Base-by-base conservation (phyloP, 2,888 invertebrate genomes). In the Agrochola lota region DNA sequence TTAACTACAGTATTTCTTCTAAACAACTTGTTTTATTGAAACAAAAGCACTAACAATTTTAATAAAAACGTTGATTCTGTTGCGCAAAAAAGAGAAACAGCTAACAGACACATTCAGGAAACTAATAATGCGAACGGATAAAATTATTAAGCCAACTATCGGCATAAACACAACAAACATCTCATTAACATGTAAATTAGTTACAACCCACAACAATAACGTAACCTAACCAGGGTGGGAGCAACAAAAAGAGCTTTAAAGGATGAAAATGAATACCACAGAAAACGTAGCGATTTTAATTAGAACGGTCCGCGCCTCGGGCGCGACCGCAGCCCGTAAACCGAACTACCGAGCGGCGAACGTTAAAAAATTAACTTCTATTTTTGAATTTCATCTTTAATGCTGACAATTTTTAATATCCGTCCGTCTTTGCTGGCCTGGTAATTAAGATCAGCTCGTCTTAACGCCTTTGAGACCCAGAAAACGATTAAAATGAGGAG, bases 151-250 rank as follows among this genome's bases (percentile, higher is more conserved):
- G 84, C 76, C 85, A 87, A 92, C 91, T 91, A 92, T 87, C 84
- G 82, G 81, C 81, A 85, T 81, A 91, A 91, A 91, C 90, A 92
- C 91, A 91, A 91, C 91, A 88, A 91, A 91, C 91, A 92, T 92
- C 94, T 96, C 93, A 96, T 96, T 96, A 96, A 94, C 95, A 96
- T 96, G 95, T 95, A 95, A 96, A 96, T 96, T 94, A 96, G 95
- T 95, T 93, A 92, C 94, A 93, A 87, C 93, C 94, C 94, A 94
- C 94, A 94, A 95, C 94, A 95, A 95, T 95, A 95, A 94, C 94
- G 93, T 92, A 93, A 93, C 90, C 92, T 91, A 93, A 94, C 94
- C 94, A 92, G 93, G 89, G 93, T 93, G 91, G 90, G 88, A 89
- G 91, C 91, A 95, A 95, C 95, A 95, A 95, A 95, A 95, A 95